Evolutionary conservation across 2,113 vertebrate genomes (phyloP).

Genomic region (Tragelaphus buxtoni): DNA sequence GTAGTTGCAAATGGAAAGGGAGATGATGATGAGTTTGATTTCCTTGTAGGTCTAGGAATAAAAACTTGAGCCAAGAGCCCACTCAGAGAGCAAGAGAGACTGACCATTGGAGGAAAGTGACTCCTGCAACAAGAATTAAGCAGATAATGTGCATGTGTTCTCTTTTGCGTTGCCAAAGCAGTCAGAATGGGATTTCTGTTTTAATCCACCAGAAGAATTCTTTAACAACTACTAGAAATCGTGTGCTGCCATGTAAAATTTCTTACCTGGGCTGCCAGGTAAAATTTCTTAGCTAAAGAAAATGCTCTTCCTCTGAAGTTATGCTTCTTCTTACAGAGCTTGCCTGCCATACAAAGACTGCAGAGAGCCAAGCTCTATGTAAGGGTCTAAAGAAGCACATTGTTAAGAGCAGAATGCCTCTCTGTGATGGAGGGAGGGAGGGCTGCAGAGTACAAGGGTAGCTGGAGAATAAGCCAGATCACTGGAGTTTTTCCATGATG

Average conservation of each 20-base stretch:
- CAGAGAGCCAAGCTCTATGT: neutral
- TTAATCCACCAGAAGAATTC: neutral
- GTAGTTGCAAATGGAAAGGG: neutral
- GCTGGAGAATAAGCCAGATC: slow-evolving; percentile 16
- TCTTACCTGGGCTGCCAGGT: neutral
- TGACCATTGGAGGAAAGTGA: neutral
- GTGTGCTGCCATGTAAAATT: neutral
- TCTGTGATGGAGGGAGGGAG: neutral
- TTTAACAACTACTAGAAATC: neutral
- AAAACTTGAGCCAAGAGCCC: neutral
- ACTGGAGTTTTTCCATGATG: slow-evolving; percentile 55
- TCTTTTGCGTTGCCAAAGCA: neutral
- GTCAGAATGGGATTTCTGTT: neutral
- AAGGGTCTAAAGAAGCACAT: slow-evolving; percentile 1
- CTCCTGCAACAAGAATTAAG: neutral
- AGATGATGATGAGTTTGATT: neutral
- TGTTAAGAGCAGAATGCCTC: slow-evolving; percentile 9
- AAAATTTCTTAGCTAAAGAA: neutral
- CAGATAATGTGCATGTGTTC: neutral
- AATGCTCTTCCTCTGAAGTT: neutral
- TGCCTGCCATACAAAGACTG: neutral
- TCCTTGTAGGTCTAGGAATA: neutral
- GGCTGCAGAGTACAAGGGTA: neutral
- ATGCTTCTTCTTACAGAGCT: neutral
- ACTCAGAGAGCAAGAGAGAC: neutral